Evolutionary conservation across 2,113 vertebrate genomes (phyloP), one percentile per base, ranked within the genome.

Genomic region (Pavo muticus): DNA sequence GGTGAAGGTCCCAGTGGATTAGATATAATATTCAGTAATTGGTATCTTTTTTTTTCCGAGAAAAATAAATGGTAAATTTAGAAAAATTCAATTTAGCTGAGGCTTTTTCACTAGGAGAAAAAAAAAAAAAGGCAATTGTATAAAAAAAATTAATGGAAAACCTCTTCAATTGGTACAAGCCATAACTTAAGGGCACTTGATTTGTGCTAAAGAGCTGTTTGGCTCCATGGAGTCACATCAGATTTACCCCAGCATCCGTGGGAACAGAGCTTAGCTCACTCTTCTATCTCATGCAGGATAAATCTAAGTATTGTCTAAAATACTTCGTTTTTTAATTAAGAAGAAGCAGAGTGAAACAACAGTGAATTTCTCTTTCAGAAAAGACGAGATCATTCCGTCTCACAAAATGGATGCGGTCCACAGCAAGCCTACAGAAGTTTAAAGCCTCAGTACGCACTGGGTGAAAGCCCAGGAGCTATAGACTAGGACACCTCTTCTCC

Each of bases 21-120:
- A 91, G 73, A 67, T 44, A 77, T 94, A 95, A 87, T 88, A 87
- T 87, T 48, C 20, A 94, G 69, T 93, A 94, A 83, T 84, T 90
- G 65, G 42, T 74, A 18, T 47, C 4, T 70, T 57, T 83, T 81
- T 48, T 60, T 85, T 86, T 10, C 21, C n/a, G 9, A 61, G 11
- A 67, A 78, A 75, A 80, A 91, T 27, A 64, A 77, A 5, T 1
- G 1, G 39, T 81, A 17, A 85, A 32, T 96, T 92, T 93, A 71
- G 85, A 78, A 77, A 20, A 67, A 57, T 8, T 40, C 45, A 74
- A 45, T 81, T 91, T 91, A 80, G n/a, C 42, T 74, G 37, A 73
- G 59, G 37, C 67, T 73, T 95, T 78, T 64, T 91, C 44, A 68
- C 14, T 40, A 24, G 56, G 61, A 6, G 18, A 39, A 63, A 50